These are phyloP conservation scores for Drosophila cardini DNA, from an alignment of 1,140 invertebrate species.

Conservation along the genomic window DNA sequence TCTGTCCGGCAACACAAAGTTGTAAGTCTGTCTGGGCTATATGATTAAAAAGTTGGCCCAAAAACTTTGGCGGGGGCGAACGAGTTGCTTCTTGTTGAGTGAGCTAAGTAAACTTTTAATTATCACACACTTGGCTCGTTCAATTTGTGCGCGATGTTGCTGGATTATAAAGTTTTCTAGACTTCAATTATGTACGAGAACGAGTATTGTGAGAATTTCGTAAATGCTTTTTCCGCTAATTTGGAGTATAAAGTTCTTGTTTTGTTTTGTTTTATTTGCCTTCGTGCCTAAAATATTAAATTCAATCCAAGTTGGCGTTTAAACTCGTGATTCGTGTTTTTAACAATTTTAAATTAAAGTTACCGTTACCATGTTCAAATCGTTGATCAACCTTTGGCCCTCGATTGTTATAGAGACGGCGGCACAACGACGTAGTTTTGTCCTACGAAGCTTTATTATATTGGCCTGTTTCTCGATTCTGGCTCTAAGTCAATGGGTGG, in stretches of 20 bases:
- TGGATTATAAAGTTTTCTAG: constrained; percentile 71
- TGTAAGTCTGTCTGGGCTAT: constrained; percentile 36
- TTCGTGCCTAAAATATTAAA: not conserved
- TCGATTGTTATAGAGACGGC: constrained; percentile 10
- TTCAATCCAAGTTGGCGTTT: not conserved
- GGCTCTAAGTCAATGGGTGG: constrained; percentile 43
- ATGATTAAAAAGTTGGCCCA: constrained; percentile 71
- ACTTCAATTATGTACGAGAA: constrained; percentile 68
- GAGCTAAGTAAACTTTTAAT: constrained; percentile 70
- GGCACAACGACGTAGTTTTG: constrained; percentile 24
- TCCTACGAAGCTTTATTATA: constrained; percentile 12
- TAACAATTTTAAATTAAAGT: constrained; percentile 7
- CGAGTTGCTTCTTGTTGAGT: constrained; percentile 14
- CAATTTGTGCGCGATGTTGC: constrained; percentile 73
- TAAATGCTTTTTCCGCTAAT: constrained; percentile 35
- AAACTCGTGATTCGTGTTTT: not conserved
- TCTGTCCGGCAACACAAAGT: constrained; percentile 43
- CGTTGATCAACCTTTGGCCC: constrained; percentile 20
- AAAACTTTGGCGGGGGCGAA: constrained; percentile 45
- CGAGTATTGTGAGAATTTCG: constrained; percentile 6
- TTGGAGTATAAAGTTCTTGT: constrained; percentile 39
- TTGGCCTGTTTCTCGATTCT: not conserved
- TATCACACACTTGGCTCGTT: constrained; percentile 75
- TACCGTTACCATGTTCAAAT: constrained; percentile 54
- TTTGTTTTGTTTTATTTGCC: constrained; percentile 10